phyloP scores from a whole-genome alignment of 2,888 invertebrate genomes.

The Drosophila aldrichi region DNA sequence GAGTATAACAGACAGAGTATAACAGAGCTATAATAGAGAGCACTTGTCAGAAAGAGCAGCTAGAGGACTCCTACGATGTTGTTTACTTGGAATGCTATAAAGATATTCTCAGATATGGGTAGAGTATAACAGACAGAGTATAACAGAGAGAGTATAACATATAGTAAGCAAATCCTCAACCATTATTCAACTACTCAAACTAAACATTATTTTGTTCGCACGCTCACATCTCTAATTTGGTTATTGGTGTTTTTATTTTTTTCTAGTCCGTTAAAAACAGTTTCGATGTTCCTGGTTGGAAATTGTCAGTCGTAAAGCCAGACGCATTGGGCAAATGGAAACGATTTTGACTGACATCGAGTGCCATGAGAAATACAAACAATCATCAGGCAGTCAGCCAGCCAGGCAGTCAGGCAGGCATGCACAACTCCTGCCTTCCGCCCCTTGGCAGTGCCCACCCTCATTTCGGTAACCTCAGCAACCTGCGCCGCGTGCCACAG shows the following conservation, averaged over 20 bases:
- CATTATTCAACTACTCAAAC: too few relatives aligned
- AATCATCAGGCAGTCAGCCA: conserved; percentile 51
- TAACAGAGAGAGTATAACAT: too few relatives aligned
- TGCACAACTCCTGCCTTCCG: conserved; percentile 4
- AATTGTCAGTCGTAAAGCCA: conserved; percentile 26
- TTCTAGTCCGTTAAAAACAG: conserved; percentile 12
- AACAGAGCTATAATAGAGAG: too few relatives aligned
- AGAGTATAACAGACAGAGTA: too few relatives aligned
- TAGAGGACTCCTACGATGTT: too few relatives aligned
- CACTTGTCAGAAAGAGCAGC: too few relatives aligned
- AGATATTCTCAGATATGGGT: too few relatives aligned
- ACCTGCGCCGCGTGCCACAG: conserved; percentile 77
- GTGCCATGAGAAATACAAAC: conserved; percentile 79
- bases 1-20: too few relatives aligned
- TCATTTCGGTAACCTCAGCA: conserved; percentile 66
- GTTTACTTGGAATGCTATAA: too few relatives aligned
- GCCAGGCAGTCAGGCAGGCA: conserved; percentile 12
- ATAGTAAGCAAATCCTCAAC: too few relatives aligned
- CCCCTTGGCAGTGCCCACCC: conserved; percentile 4
- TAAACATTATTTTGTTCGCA: not conserved
- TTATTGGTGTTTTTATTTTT: not conserved
- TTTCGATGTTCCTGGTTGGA: conserved; percentile 11
- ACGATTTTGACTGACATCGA: conserved; percentile 77
- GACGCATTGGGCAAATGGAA: conserved; percentile 38
- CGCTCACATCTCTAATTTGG: conserved; percentile 8